Evolutionary conservation across 1,140 invertebrate genomes (phyloP), one percentile per base, ranked within the genome.

Genomic region (Micrasema longulum): DNA sequence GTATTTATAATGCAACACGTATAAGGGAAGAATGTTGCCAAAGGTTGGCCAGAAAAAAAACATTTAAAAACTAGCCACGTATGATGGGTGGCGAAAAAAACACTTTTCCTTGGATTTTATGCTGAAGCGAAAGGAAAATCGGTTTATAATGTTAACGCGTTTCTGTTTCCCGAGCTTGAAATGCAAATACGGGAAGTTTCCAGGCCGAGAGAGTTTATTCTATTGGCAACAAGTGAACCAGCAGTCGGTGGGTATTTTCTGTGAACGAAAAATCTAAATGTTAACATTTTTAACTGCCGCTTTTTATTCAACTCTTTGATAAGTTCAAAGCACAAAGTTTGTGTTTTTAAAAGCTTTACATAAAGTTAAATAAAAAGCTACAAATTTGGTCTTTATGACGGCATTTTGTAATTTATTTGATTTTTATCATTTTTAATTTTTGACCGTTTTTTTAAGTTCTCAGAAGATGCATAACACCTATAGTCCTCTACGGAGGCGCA

Each of bases 1-100:
- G 38, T 60, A 60, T 60, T 60, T 60, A 60, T 60, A 60, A 60
- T 60, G 55, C 55, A 60, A 60, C 55, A 60, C 55, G 55, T 60
- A 43, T 35, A 10, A 10, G 35, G 55, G 55, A 60, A 22, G 55
- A 60, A 41, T 60, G 36, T 41, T 60, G 35, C 55, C 55, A 41
- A 60, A 60, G n/a, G 31, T 18, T 53, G 52, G 36, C 36, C 26
- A 31, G 7, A 31, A 31, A 31, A 31, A 31, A 31, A 31, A n/a
- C n/a, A 22, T 60, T 60, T 20, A 60, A 60, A 60, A 60, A 60
- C 18, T 35, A 41, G 55, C 36, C 55, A 41, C 55, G 55, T 60
- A 41, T 60, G 55, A 60, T 60, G 36, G 36, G 55, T 22, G 55
- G 55, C 16, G 26, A 14, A 55, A 48, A 53, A 41, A 60, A 60